phyloP scores from a whole-genome alignment of 2,797 vertebrate genomes.

The Phalloptychus januarius region DNA sequence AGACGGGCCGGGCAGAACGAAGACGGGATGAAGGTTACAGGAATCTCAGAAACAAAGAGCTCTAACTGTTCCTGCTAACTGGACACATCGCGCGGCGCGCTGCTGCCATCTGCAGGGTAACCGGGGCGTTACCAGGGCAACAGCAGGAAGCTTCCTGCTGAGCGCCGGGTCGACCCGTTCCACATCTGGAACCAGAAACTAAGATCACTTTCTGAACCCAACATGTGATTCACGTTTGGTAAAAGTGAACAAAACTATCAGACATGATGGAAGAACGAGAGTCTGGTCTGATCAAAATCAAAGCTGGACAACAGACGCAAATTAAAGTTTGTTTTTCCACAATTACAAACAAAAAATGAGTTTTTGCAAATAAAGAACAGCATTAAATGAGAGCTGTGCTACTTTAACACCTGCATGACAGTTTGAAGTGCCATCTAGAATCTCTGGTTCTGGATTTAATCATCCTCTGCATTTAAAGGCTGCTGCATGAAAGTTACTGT shows the following conservation, averaged over 20 bases:
- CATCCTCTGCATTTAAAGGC: too few relatives aligned
- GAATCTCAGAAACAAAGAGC: conserved; percentile 69
- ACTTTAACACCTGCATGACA: too few relatives aligned
- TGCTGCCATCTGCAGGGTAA: conserved; percentile 75
- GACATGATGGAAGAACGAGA: too few relatives aligned
- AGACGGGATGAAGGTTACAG: conserved; percentile 58
- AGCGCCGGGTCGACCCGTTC: neutral
- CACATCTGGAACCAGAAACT: neutral
- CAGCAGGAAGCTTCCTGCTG: neutral
- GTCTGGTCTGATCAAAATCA: too few relatives aligned
- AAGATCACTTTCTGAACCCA: neutral
- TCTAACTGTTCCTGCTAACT: conserved; percentile 51
- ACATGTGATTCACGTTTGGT: neutral
- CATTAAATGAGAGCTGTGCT: neutral
- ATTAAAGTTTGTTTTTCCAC: too few relatives aligned
- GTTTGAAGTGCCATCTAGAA: too few relatives aligned
- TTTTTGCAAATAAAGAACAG: too few relatives aligned
- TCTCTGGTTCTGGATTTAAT: too few relatives aligned
- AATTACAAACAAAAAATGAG: too few relatives aligned
- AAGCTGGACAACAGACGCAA: too few relatives aligned
- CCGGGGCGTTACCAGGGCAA: neutral
- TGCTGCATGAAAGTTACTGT: too few relatives aligned
- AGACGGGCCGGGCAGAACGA: conserved; percentile 45
- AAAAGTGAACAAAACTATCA: neutral
- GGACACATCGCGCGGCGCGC: conserved; percentile 42